phyloP scores from a whole-genome alignment of 2,888 invertebrate species.

The Protonemura montana region DNA sequence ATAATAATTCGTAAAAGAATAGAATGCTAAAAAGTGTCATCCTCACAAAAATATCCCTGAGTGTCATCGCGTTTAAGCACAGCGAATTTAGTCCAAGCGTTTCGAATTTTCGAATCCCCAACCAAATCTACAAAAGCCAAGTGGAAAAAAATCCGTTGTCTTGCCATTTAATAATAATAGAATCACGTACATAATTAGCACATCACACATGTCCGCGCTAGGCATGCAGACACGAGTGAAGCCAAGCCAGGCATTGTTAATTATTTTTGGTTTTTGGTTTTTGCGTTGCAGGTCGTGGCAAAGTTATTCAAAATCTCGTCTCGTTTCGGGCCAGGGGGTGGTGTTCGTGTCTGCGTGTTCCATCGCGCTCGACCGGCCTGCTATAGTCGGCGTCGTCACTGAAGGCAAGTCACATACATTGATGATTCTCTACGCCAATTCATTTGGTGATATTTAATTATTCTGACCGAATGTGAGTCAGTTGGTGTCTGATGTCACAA shows the following conservation, averaged over 20 bases:
- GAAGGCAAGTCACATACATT: no score
- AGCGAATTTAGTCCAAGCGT: neutral
- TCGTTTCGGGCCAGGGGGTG: no score
- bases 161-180: constrained; percentile 12
- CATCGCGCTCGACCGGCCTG: neutral
- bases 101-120: neutral
- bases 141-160: neutral
- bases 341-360: neutral
- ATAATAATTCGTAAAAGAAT: no score
- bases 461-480: no score
- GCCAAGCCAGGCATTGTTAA: neutral
- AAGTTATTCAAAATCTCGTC: neutral
- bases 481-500: no score
- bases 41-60: neutral
- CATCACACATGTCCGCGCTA: neutral
- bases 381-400: neutral
- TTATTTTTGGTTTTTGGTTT: neutral
- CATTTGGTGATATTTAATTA: no score
- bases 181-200: neutral
- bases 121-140: neutral
- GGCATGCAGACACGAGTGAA: neutral
- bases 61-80: neutral
- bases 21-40: no score
- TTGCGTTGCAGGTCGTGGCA: neutral
- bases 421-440: no score